Conservation (phyloP, 2,888 invertebrate species). For the Sericinus montela region DNA sequence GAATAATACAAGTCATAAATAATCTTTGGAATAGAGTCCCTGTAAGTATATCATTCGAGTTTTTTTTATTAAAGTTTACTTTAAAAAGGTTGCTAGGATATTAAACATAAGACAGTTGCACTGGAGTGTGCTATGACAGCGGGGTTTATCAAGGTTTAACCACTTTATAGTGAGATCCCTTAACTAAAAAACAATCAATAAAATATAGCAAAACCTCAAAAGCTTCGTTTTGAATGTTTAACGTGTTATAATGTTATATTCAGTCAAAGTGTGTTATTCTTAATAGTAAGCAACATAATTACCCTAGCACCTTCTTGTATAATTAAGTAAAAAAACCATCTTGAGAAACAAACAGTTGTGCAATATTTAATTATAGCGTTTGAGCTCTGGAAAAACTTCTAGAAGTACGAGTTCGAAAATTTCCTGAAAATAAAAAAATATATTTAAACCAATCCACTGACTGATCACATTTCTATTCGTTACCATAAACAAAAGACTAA, state of each 20-base stretch:
- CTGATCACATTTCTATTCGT: too few species aligned
- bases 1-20: conserved; percentile 23
- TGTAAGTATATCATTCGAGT: conserved; percentile 16
- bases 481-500: too few species aligned
- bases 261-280: too few species aligned
- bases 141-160: too few species aligned
- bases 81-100: not conserved
- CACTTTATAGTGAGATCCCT: too few species aligned
- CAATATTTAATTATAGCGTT: conserved; percentile 69
- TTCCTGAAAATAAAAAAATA: conserved; percentile 67
- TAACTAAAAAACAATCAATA: too few species aligned
- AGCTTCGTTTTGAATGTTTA: too few species aligned
- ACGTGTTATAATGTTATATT: too few species aligned
- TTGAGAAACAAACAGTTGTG: conserved; percentile 33
- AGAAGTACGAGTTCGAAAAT: conserved; percentile 82
- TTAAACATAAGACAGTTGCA: not conserved
- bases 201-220: too few species aligned
- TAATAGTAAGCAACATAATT: not conserved
- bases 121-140: too few species aligned
- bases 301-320: not conserved
- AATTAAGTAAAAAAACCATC: conserved; percentile 18
- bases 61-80: not conserved
- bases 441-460: too few species aligned
- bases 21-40: conserved; percentile 20
- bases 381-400: conserved; percentile 85